Evolutionary conservation across 2,113 vertebrate species (phyloP).

Genomic region (Ivindomyrus marchei): DNA sequence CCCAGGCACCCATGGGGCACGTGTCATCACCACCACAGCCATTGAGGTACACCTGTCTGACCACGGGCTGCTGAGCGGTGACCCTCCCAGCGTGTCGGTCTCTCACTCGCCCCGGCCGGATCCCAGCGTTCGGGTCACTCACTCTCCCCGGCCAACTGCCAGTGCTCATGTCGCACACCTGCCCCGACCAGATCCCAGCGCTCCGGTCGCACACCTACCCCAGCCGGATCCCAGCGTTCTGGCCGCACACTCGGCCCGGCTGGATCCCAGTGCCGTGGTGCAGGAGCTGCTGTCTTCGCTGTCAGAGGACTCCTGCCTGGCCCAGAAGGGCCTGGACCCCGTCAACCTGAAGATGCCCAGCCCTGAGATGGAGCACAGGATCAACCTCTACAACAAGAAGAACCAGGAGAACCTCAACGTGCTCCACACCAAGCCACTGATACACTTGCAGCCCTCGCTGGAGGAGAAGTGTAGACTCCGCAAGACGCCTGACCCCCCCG

Average conservation of each 20-base stretch:
- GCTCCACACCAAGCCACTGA: conserved; percentile 71
- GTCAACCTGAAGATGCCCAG: conserved; percentile 77
- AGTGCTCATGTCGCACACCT: conserved; percentile 32
- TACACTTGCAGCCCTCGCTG: conserved; percentile 66
- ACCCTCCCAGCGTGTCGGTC: conserved; percentile 39
- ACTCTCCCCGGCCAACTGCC: conserved; percentile 29
- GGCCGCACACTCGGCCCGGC: conserved; percentile 31
- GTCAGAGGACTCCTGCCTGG: conserved; percentile 71
- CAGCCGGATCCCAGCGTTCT: conserved; percentile 31
- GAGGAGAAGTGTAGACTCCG: conserved; percentile 76
- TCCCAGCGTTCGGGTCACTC: conserved; percentile 36
- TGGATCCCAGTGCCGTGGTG: conserved; percentile 57
- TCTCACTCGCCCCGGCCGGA: conserved; percentile 56
- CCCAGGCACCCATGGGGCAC: conserved; percentile 64
- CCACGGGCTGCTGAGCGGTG: conserved; percentile 69
- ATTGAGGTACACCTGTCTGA: conserved; percentile 86
- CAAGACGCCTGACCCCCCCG: conserved; percentile 56
- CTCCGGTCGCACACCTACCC: conserved; percentile 33
- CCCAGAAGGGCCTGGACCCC: conserved; percentile 76
- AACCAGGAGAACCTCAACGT: conserved; percentile 72
- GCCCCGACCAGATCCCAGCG: conserved; percentile 33
- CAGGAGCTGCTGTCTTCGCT: conserved; percentile 84
- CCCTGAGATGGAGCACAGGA: conserved; percentile 69
- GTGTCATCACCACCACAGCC: conserved; percentile 80
- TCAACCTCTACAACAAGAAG: conserved; percentile 77